Conservation (phyloP, 2,113 vertebrate genomes). For the Myanophis thanlyinensis region DNA sequence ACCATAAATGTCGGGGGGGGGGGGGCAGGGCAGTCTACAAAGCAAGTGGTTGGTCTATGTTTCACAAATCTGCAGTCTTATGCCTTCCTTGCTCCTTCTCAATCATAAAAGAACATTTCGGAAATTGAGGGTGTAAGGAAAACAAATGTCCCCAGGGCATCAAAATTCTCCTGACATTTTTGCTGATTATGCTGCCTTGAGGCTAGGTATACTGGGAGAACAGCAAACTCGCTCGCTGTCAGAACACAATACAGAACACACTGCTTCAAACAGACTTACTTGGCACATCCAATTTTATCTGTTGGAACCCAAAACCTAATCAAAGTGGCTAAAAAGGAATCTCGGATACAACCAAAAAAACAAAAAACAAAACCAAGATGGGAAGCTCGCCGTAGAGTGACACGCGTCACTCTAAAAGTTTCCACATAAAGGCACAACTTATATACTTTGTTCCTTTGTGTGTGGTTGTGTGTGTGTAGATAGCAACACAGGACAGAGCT, state of each 20-base stretch:
- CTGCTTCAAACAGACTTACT: background rate
- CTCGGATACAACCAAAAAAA: background rate
- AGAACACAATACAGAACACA: background rate
- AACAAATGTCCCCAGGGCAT: background rate
- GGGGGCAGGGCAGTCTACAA: too few species aligned
- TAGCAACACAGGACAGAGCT: background rate
- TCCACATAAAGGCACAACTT: background rate
- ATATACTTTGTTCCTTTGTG: background rate
- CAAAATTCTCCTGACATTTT: background rate
- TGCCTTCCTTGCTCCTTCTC: background rate
- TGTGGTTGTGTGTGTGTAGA: background rate
- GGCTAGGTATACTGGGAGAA: background rate
- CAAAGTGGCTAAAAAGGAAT: background rate
- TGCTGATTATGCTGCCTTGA: background rate
- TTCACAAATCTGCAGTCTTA: background rate
- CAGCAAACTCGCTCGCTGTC: background rate
- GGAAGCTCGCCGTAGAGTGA: background rate
- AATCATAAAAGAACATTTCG: background rate
- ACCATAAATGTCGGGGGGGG: background rate
- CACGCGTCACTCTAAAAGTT: background rate
- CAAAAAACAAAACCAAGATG: background rate
- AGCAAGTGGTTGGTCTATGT: background rate
- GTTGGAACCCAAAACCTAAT: background rate
- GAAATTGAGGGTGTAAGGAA: background rate
- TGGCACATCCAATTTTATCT: background rate